These are phyloP conservation scores for Aurelia sp. DNA, from an alignment of 30 jellyfish, hydroid and myxozoan species.

Conservation along the genomic window DNA sequence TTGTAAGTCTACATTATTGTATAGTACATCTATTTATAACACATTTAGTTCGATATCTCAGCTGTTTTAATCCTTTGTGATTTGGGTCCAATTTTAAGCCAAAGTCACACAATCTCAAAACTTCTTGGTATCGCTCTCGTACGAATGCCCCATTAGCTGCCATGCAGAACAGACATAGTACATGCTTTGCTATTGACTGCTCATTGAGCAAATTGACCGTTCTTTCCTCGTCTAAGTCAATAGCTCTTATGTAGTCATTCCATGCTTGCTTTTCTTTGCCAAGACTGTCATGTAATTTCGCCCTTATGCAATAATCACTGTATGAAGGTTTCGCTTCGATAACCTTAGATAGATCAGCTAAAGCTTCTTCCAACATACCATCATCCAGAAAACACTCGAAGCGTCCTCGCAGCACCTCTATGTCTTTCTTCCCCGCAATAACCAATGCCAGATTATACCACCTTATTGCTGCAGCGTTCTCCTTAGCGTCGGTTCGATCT, in stretches of 20 bases:
- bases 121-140: constrained; percentile 64
- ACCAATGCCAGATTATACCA: constrained; percentile 68
- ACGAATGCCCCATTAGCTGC: constrained; percentile 76
- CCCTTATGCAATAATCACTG: constrained; percentile 73
- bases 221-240: constrained; percentile 72
- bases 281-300: constrained; percentile 50
- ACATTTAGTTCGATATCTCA: constrained; percentile 70
- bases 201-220: constrained; percentile 61
- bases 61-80: constrained; percentile 82
- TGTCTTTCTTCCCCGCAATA: constrained; percentile 43
- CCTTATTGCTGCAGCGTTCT: constrained; percentile 55
- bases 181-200: constrained; percentile 58
- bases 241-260: constrained; percentile 71
- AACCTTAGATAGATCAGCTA: constrained; percentile 62
- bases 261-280: constrained; percentile 81
- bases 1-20: constrained; percentile 25
- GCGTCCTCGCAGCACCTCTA: constrained; percentile 64
- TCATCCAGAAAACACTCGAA: constrained; percentile 45
- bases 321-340: constrained; percentile 48
- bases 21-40: constrained; percentile 67
- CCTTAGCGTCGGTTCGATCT: constrained; percentile 33
- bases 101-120: constrained; percentile 65
- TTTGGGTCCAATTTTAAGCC: constrained; percentile 82
- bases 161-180: constrained; percentile 62
- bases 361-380: constrained; percentile 48